These are phyloP conservation scores for Mastomys coucha DNA, from an alignment of 2,113 vertebrate species.

Conservation along the genomic window DNA sequence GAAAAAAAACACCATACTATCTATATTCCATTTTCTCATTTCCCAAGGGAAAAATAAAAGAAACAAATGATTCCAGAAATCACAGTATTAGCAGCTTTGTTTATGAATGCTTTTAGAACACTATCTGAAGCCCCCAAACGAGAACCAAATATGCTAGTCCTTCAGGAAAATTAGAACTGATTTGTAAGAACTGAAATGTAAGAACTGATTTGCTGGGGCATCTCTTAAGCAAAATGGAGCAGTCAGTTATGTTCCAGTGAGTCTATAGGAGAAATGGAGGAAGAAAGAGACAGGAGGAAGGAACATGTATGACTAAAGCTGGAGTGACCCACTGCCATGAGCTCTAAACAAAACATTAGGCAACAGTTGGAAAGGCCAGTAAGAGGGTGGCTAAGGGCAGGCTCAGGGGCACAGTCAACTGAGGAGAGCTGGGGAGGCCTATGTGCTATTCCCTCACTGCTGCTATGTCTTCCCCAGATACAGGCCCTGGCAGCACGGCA, in stretches of 20 bases:
- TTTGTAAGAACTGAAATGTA: too few relatives aligned
- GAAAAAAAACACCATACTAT: background rate
- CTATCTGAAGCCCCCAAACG: background rate
- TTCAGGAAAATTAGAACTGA: background rate
- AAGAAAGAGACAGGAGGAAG: background rate
- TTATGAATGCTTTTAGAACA: constrained; percentile 18
- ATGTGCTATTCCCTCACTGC: background rate
- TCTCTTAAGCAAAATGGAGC: background rate
- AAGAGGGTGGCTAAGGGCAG: background rate
- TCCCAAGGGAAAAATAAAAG: background rate
- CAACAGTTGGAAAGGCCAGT: background rate
- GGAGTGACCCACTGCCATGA: background rate
- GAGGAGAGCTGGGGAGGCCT: background rate
- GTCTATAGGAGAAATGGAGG: background rate
- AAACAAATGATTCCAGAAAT: background rate
- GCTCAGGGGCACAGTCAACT: background rate
- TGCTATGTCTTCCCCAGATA: background rate
- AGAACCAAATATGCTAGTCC: background rate
- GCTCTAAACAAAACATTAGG: background rate
- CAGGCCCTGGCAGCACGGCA: background rate
- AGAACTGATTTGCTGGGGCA: background rate
- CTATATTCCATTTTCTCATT: background rate
- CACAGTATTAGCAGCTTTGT: background rate
- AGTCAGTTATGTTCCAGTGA: background rate
- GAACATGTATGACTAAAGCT: background rate